Percentiles rank a stretch among this genome's conserved stretches.
Evolutionary conservation across 2,797 vertebrate species (phyloP).

Genomic region (Micrastur ruficollis): DNA sequence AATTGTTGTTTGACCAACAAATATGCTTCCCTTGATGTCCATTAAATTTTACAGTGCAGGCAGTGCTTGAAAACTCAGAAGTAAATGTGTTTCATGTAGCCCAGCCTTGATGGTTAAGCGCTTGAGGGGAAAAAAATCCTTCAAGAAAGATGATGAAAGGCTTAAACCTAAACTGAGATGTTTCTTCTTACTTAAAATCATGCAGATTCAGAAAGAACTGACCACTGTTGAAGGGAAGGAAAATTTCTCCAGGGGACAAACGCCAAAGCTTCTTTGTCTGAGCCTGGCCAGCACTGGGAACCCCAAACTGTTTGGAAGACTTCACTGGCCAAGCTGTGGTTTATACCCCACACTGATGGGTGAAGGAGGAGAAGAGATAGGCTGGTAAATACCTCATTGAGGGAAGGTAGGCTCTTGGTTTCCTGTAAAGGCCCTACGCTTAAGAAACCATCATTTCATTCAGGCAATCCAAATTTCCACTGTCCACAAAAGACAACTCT

Average conservation of each 20-base stretch:
- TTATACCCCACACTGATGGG: background rate
- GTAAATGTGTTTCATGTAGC: background rate
- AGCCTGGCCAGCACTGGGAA: background rate
- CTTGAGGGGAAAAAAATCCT: background rate
- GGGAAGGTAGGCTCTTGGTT: background rate
- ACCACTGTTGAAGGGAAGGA: background rate
- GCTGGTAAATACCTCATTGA: background rate
- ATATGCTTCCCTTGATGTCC: slow-evolving; percentile 53
- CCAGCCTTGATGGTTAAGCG: background rate
- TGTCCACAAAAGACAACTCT: background rate
- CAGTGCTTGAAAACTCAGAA: slow-evolving; percentile 27
- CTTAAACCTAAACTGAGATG: background rate
- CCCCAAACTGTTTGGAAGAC: background rate
- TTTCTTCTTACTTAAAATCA: background rate
- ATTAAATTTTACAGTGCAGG: slow-evolving; percentile 50
- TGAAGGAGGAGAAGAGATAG: background rate
- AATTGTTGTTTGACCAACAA: slow-evolving; percentile 47
- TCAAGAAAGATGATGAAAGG: background rate
- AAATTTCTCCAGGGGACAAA: background rate
- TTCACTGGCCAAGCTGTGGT: background rate
- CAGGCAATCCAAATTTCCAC: background rate
- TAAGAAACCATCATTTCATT: background rate
- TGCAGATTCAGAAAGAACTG: background rate
- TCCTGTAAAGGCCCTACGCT: background rate
- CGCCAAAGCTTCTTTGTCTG: background rate